Base-by-base conservation (phyloP, 53 echinoderm and acorn worm genomes). In the Temnopleurus reevesii region DNA sequence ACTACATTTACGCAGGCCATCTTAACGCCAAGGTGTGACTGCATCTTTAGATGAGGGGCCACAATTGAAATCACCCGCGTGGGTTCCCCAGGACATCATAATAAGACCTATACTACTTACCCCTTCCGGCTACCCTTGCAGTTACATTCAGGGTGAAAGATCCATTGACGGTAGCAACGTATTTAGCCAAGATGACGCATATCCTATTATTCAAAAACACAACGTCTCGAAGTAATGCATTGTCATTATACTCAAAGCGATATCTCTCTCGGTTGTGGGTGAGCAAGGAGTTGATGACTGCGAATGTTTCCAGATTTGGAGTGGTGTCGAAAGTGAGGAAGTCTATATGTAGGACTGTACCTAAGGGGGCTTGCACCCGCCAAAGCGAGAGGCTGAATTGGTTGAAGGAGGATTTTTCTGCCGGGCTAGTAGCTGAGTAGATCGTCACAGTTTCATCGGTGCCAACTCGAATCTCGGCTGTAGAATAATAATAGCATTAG, bases 301-400 rank as follows among this genome's bases (percentile, higher is more conserved):
- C 85, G 60, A 85, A 85, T 29, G 44, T 25, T 6, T 85, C 85
- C 13, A 59, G 41, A 17, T 45, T 43, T 59, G 24, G 4, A 27
- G 26, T 36, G 60, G 60, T 59, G 18, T 85, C 49, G 46, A 85
- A 85, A 23, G 38, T 17, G 9, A 59, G 24, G 85, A 85, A 85
- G 23, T 23, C 41, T 19, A 60, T 41, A n/a, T 59, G 25, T 24
- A 85, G 41, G 12, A 59, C 45, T 25, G 38, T 43, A 15, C 38
- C 60, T 2, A 25, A 44, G 18, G 85, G 85, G 15, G 43, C 85
- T 60, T 85, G 59, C 5, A 85, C 17, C 23, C 59, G 43, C 85
- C 85, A 85, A 24, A 59, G 21, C 24, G 85, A 43, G 12, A 85
- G 59, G 85, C 59, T 59, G 18, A 85, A 85, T 29, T 85, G 85